Base-by-base conservation (phyloP, 2,888 invertebrate genomes). In the Eilema griseolum region DNA sequence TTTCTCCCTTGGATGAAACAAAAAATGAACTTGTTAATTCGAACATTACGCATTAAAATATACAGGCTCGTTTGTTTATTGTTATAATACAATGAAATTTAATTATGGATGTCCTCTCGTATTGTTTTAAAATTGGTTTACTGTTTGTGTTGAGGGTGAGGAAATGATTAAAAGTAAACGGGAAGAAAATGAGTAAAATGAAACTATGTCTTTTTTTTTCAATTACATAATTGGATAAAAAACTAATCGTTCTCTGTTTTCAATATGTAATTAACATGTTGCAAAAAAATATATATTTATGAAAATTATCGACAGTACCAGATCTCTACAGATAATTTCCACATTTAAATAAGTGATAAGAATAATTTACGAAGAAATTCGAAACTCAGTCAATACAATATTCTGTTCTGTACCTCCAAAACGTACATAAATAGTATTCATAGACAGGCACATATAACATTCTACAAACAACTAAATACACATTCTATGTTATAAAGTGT, bases 1-100 rank as follows among this genome's bases (percentile, higher is more conserved):
- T 70, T 75, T 68, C 78, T 67, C 72, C 60, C 73, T 70, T 31
- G 56, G 62, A 76, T 63, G 69, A 71, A 74, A 76, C 64, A 67
- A 79, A 81, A 76, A 79, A 75, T 72, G 72, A 66, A 71, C 67
- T 74, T 74, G 73, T 70, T 80, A 80, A 82, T 78, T 76, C 68
- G 33, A 70, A 80, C 67, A 78, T 78, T 74, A 76, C 72, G 69
- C 73, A 71, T 72, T 72, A 31, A 62, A 70, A 71, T 68, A 64
- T 60, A 65, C 61, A 16, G 24, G 60, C 66, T 73, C 62, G 56
- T 60, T 59, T 73, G 69, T 69, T 73, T 61, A 66, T 63, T 73
- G 71, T 66, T 65, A 31, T 24, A 70, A 74, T 59, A 73, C 37
- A 59, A 75, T 79, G 61, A 66, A 73, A 79, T 76, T 65, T 60